Evolutionary conservation across 2,888 invertebrate species (phyloP).

Genomic region (Hyalella azteca): DNA sequence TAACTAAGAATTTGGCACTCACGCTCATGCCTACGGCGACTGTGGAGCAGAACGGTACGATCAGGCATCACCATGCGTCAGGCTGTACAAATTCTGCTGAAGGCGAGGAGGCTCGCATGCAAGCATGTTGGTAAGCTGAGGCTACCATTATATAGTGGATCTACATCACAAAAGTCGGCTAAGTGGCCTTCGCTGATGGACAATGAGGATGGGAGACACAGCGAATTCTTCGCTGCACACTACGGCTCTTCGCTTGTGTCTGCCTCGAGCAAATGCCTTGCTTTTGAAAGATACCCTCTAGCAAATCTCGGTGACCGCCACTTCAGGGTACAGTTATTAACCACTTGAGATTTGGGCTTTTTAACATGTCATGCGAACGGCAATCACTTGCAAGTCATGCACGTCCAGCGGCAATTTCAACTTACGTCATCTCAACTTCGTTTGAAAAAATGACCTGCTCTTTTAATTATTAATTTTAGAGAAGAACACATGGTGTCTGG

Average conservation of each 20-base stretch:
- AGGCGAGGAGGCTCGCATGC: too few species aligned
- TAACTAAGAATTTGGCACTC: too few species aligned
- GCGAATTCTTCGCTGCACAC: not conserved
- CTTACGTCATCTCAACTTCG: not conserved
- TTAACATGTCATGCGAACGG: not conserved
- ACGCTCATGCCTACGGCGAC: too few species aligned
- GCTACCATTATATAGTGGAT: not conserved
- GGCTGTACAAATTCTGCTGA: too few species aligned
- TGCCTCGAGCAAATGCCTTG: conserved; percentile 12
- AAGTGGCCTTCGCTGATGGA: conserved; percentile 29
- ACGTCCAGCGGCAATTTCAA: not conserved
- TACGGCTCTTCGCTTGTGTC: not conserved
- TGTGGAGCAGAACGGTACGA: too few species aligned
- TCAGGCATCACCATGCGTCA: too few species aligned
- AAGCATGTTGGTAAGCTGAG: not conserved
- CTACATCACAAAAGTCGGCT: conserved; percentile 34
- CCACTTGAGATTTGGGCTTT: not conserved
- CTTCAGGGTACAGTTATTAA: conserved; percentile 29
- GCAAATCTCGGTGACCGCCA: conserved; percentile 33
- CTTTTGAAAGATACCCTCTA: conserved; percentile 14
- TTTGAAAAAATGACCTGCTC: too few species aligned
- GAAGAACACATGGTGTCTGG: too few species aligned
- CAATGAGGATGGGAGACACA: conserved; percentile 27
- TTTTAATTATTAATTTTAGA: too few species aligned
- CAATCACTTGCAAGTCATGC: conserved; percentile 12